Evolutionary conservation across 2,797 vertebrate species (phyloP), one percentile per base, ranked within the genome.

Genomic region (Glossophaga mutica): DNA sequence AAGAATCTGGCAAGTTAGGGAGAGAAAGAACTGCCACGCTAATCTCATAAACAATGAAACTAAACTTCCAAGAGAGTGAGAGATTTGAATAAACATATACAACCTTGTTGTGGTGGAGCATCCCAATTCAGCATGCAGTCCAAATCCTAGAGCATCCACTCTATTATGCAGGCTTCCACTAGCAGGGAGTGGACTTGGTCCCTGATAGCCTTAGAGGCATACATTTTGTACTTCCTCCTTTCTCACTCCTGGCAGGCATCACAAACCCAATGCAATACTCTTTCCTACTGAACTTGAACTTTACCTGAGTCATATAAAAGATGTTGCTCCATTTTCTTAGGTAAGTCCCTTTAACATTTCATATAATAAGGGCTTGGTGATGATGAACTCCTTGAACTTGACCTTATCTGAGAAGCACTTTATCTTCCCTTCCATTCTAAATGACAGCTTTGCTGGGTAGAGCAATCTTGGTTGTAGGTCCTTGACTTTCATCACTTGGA

Each of bases 271-370:
- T 1, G 6, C 16, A 48, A 24, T 4, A 1, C 14, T 16, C 26
- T 78, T 74, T 65, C 26, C 22, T 55, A 48, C 2, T 5, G 21
- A 82, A 57, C 12, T 37, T 73, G 39, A 3, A 32, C 26, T n/a
- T 76, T 65, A 37, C 9, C 67, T 46, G 5, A 18, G 2, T 87
- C 11, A 0, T 24, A 70, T 21, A 44, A 48, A 67, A 52, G 10
- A 15, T 37, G 2, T 3, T 19, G 6, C 6, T 32, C 39, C 14
- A 19, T n/a, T n/a, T n/a, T n/a, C n/a, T n/a, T n/a, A n/a, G n/a
- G n/a, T n/a, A n/a, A n/a, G n/a, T n/a, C n/a, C n/a, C n/a, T n/a
- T n/a, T n/a, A n/a, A n/a, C n/a, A n/a, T n/a, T n/a, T n/a, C n/a
- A n/a, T n/a, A n/a, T n/a, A n/a, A n/a, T n/a, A n/a, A n/a, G n/a